Conservation (phyloP, 2,797 vertebrate genomes). For the Cossypha caffra region DNA sequence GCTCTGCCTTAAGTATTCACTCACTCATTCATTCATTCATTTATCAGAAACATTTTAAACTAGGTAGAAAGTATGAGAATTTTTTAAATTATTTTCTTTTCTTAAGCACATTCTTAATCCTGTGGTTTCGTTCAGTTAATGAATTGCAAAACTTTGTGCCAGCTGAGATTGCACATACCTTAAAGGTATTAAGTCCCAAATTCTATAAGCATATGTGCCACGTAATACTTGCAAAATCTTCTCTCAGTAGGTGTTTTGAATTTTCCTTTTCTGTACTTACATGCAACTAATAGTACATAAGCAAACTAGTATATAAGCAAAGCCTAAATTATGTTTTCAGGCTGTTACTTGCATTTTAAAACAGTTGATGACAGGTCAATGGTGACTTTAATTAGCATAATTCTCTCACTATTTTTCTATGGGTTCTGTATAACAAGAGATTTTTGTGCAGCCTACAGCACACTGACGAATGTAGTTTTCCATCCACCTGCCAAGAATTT, state of each 20-base stretch:
- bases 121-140: not conserved
- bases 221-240: not conserved
- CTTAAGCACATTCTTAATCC: not conserved
- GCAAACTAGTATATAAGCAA: not conserved
- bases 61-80: not conserved
- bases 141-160: not conserved
- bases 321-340: not conserved
- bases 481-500: constrained; percentile 27
- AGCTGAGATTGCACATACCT: not conserved
- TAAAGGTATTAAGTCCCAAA: not conserved
- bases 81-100: not conserved
- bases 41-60: not conserved
- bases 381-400: not conserved
- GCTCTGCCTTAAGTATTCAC: not conserved
- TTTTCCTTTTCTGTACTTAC: not conserved
- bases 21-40: not conserved
- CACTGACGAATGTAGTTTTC: not conserved
- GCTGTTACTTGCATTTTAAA: not conserved
- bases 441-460: not conserved
- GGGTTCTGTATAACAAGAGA: not conserved
- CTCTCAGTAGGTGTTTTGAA: not conserved
- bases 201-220: not conserved
- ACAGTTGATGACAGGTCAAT: not conserved
- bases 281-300: not conserved
- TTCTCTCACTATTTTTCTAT: not conserved